Percentiles rank a stretch among this genome's conserved stretches.
These are phyloP conservation scores for Reinhardtius hippoglossoides DNA, from an alignment of 2,113 vertebrate species.

Conservation along the genomic window DNA sequence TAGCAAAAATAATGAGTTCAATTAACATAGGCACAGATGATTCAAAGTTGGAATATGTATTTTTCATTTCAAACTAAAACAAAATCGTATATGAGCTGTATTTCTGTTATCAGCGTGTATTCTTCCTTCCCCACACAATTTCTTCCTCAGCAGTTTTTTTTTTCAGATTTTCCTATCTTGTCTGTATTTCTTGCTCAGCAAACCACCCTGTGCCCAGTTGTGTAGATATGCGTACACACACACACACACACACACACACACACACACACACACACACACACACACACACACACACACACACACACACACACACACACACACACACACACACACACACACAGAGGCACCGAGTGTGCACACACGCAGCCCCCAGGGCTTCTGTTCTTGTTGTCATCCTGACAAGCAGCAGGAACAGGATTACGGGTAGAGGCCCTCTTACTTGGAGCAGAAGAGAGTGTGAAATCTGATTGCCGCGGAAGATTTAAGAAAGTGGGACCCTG, in stretches of 20 bases:
- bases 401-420: slow-evolving; percentile 70
- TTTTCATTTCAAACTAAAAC: no score
- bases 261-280: neutral
- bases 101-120: no score
- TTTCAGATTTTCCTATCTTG: slow-evolving; percentile 7
- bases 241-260: neutral
- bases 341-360: neutral
- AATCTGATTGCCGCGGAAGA: slow-evolving; percentile 71
- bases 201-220: slow-evolving; percentile 5
- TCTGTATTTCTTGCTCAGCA: slow-evolving; percentile 27
- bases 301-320: neutral
- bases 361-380: slow-evolving; percentile 13
- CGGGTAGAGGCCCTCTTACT: slow-evolving; percentile 51
- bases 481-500: slow-evolving; percentile 53
- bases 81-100: no score
- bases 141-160: neutral
- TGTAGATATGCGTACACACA: neutral
- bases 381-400: slow-evolving; percentile 69
- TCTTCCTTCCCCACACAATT: neutral
- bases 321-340: neutral
- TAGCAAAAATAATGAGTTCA: no score
- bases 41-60: no score
- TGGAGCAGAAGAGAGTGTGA: slow-evolving; percentile 65
- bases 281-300: neutral
- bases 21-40: no score